Conservation (phyloP, 2,888 invertebrate species). For the Parapristionchus giblindavisi region DNA sequence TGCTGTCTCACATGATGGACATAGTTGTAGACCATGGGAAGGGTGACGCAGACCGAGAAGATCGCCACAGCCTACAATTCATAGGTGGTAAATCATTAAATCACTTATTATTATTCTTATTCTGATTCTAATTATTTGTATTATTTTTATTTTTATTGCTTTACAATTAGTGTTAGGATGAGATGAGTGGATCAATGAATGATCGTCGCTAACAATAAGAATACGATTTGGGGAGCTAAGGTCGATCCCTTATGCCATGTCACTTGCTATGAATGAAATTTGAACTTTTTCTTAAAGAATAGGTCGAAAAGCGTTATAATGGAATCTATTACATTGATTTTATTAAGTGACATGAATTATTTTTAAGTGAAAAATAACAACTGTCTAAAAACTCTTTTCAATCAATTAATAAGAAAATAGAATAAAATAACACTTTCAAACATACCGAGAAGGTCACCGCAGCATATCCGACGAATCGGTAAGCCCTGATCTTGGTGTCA, state of each 20-base stretch:
- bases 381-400: background rate
- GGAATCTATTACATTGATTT: no score
- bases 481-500: constrained; percentile 60
- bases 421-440: background rate
- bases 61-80: constrained; percentile 51
- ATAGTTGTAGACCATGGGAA: constrained; percentile 63
- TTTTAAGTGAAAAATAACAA: background rate
- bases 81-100: background rate
- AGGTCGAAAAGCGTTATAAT: no score
- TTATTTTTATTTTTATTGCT: no score
- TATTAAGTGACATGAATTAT: background rate
- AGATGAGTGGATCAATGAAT: background rate
- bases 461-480: constrained; percentile 62
- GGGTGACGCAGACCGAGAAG: constrained; percentile 59
- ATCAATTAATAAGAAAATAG: background rate
- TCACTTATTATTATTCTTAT: background rate
- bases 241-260: no score
- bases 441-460: constrained; percentile 57
- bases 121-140: no score
- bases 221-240: background rate
- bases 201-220: background rate
- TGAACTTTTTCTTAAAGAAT: no score
- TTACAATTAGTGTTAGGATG: background rate
- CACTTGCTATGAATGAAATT: no score
- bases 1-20: constrained; percentile 59